Conservation (phyloP, 2,797 vertebrate species). For the Nannoperca obscura region DNA sequence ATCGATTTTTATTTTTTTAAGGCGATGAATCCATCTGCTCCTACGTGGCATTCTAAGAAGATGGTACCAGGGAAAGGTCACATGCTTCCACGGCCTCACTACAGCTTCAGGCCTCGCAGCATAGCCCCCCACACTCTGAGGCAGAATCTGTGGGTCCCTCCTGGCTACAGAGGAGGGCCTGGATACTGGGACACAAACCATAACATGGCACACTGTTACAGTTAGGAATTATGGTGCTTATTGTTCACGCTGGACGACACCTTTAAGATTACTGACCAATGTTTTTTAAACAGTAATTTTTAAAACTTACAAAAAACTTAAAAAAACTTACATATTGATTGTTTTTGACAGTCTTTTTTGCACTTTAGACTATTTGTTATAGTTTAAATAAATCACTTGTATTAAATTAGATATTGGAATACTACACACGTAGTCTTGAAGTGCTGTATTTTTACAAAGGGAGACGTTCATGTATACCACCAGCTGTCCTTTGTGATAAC, state of each 20-base stretch:
- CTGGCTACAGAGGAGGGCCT: slow-evolving; percentile 53
- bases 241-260: slow-evolving; percentile 62
- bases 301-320: slow-evolving; percentile 59
- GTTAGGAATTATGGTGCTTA: slow-evolving; percentile 58
- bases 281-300: slow-evolving; percentile 68
- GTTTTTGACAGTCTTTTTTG: slow-evolving; percentile 73
- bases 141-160: slow-evolving; percentile 71
- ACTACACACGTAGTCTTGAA: slow-evolving; percentile 72
- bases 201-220: slow-evolving; percentile 61
- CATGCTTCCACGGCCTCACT: slow-evolving; percentile 57
- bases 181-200: slow-evolving; percentile 71
- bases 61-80: slow-evolving; percentile 45
- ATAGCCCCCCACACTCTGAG: slow-evolving; percentile 56
- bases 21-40: slow-evolving; percentile 73
- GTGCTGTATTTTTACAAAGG: slow-evolving; percentile 83
- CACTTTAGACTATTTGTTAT: slow-evolving; percentile 85
- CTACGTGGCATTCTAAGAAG: slow-evolving; percentile 75
- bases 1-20: slow-evolving; percentile 28
- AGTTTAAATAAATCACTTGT: slow-evolving; percentile 72
- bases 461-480: slow-evolving; percentile 65
- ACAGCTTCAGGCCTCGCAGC: slow-evolving; percentile 60
- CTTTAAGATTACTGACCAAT: slow-evolving; percentile 71
- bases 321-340: slow-evolving; percentile 54
- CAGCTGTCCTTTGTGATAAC: slow-evolving; percentile 74
- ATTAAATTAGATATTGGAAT: slow-evolving; percentile 71